These are phyloP conservation scores for Hirudinaria manillensis DNA, from an alignment of 2,888 invertebrate genomes.

Conservation along the genomic window DNA sequence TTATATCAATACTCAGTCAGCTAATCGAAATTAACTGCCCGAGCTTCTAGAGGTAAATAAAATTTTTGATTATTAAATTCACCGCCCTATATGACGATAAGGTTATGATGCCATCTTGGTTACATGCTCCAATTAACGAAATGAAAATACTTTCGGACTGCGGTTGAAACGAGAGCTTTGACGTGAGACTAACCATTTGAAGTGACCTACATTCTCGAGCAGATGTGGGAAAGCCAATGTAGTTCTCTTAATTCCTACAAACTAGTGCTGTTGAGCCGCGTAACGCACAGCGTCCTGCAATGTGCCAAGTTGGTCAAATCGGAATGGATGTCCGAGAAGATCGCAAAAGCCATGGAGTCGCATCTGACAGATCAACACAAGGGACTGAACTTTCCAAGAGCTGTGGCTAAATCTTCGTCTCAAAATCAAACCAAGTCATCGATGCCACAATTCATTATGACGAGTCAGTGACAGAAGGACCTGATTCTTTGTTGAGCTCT, in stretches of 20 bases:
- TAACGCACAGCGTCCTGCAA: constrained; percentile 82
- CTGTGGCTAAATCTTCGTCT: constrained; percentile 70
- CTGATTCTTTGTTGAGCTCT: constrained; percentile 81
- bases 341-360: constrained; percentile 66
- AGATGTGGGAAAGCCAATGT: constrained; percentile 60
- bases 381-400: too few relatives aligned
- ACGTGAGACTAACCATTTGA: constrained; percentile 88
- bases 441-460: constrained; percentile 76
- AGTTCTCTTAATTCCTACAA: constrained; percentile 91
- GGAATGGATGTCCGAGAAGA: constrained; percentile 99
- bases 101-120: constrained; percentile 93
- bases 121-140: constrained; percentile 93
- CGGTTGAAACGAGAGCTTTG: constrained; percentile 95
- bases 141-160: constrained; percentile 91
- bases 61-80: constrained; percentile 96
- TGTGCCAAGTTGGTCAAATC: constrained; percentile 57
- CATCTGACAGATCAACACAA: constrained; percentile 73
- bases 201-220: constrained; percentile 79
- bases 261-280: constrained; percentile 84
- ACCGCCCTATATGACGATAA: constrained; percentile 90
- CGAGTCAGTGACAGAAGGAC: constrained; percentile 69
- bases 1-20: too few relatives aligned
- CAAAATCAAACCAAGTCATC: constrained; percentile 67
- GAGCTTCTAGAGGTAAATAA: too few relatives aligned
- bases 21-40: too few relatives aligned